These are phyloP conservation scores for Meiosimyza platycephala DNA, from an alignment of 2,888 invertebrate species.

Conservation along the genomic window DNA sequence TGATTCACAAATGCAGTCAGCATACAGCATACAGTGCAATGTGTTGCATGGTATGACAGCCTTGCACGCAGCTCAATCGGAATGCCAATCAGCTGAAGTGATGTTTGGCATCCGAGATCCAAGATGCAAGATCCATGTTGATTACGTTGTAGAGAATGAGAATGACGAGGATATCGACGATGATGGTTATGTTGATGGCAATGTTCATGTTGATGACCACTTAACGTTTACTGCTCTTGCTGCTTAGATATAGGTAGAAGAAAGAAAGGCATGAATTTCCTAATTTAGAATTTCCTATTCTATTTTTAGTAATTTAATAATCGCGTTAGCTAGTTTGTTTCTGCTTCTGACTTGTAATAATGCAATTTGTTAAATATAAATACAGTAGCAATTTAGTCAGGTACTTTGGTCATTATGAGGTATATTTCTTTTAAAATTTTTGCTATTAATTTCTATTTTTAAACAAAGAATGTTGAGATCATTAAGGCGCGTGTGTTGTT, in stretches of 20 bases:
- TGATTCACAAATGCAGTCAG: constrained; percentile 48
- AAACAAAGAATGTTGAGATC: background rate
- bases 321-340: too few relatives aligned
- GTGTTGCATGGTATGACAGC: constrained; percentile 3
- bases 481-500: too few relatives aligned
- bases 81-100: constrained; percentile 22
- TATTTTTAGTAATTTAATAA: background rate
- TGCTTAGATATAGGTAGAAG: background rate
- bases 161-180: too few relatives aligned
- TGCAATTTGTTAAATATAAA: too few relatives aligned
- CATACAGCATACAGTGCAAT: background rate
- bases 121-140: background rate
- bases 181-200: background rate
- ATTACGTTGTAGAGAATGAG: too few relatives aligned
- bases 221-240: background rate
- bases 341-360: too few relatives aligned
- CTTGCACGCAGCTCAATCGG: background rate
- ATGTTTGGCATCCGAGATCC: constrained; percentile 10
- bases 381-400: too few relatives aligned
- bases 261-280: background rate
- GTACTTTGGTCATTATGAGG: too few relatives aligned
- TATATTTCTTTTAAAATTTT: too few relatives aligned
- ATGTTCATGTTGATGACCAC: constrained; percentile 2
- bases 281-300: background rate
- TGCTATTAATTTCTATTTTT: too few relatives aligned